Conservation (phyloP, 2,888 invertebrate species). For the Masnerella sp. region DNA sequence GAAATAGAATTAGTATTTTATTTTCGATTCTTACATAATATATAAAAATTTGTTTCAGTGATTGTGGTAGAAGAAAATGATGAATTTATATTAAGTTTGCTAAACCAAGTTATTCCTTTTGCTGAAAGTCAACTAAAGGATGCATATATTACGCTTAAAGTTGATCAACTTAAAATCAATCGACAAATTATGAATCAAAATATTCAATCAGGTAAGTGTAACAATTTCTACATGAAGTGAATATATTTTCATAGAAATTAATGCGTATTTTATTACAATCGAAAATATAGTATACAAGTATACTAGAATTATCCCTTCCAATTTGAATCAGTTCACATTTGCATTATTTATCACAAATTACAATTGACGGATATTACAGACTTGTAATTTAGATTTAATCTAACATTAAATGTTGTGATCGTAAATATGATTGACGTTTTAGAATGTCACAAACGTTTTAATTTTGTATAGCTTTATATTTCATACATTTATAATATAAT, state of each 20-base stretch:
- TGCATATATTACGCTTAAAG: conserved; percentile 66
- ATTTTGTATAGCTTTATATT: too few species aligned
- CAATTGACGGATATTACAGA: conserved; percentile 6
- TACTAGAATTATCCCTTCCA: too few species aligned
- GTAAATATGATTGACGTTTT: conserved; percentile 17
- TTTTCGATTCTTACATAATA: too few species aligned
- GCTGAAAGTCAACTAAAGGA: conserved; percentile 67
- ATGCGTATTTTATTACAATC: too few species aligned
- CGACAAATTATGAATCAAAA: conserved; percentile 70
- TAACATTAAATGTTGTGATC: conserved; percentile 17
- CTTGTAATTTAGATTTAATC: conserved; percentile 24
- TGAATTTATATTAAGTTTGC: conserved; percentile 59
- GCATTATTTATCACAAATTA: conserved; percentile 24
- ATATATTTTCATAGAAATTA: neutral
- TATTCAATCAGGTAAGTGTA: conserved; percentile 68
- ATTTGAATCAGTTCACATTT: conserved; percentile 6
- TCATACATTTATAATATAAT: too few species aligned
- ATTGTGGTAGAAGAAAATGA: conserved; percentile 71
- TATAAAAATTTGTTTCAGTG: conserved; percentile 68
- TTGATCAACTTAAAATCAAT: conserved; percentile 68
- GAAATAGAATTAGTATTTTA: too few species aligned
- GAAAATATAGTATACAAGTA: too few species aligned
- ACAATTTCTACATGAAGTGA: neutral
- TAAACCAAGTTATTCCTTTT: conserved; percentile 67
- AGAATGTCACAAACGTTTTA: too few species aligned